These are phyloP conservation scores for Sycobia sp. DNA, from an alignment of 1,140 invertebrate genomes.

Conservation along the genomic window DNA sequence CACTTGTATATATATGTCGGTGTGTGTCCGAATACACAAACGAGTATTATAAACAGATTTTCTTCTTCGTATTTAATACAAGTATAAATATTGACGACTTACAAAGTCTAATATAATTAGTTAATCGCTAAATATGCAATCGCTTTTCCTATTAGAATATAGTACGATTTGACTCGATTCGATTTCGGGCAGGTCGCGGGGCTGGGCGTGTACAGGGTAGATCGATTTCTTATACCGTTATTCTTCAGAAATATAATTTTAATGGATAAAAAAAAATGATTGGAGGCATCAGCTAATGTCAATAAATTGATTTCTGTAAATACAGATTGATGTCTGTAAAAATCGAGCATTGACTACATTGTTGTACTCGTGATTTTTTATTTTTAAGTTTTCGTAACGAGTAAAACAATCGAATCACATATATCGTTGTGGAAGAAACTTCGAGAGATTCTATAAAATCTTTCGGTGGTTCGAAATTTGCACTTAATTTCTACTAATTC, in stretches of 20 bases:
- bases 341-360: slow-evolving; percentile 35
- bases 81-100: slow-evolving; percentile 49
- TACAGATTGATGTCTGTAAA: slow-evolving; percentile 24
- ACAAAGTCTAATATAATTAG: slow-evolving; percentile 44
- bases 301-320: slow-evolving; percentile 27
- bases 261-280: slow-evolving; percentile 19
- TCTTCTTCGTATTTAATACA: slow-evolving; percentile 43
- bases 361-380: slow-evolving; percentile 21
- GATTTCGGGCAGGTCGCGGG: neutral
- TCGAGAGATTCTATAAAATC: slow-evolving; percentile 9
- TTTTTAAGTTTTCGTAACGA: slow-evolving; percentile 20
- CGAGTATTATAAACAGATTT: slow-evolving; percentile 46
- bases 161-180: slow-evolving; percentile 42
- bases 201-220: slow-evolving; percentile 9
- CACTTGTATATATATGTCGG: slow-evolving; percentile 35
- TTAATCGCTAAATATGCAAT: slow-evolving; percentile 47
- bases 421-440: slow-evolving; percentile 14
- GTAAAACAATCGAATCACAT: slow-evolving; percentile 18
- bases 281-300: neutral
- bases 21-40: slow-evolving; percentile 44
- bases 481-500: neutral
- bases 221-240: slow-evolving; percentile 19
- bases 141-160: slow-evolving; percentile 42
- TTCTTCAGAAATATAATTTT: slow-evolving; percentile 25
- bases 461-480: neutral